These are phyloP conservation scores for Carterocephalus palaemon DNA, from an alignment of 2,888 invertebrate species.

Conservation along the genomic window DNA sequence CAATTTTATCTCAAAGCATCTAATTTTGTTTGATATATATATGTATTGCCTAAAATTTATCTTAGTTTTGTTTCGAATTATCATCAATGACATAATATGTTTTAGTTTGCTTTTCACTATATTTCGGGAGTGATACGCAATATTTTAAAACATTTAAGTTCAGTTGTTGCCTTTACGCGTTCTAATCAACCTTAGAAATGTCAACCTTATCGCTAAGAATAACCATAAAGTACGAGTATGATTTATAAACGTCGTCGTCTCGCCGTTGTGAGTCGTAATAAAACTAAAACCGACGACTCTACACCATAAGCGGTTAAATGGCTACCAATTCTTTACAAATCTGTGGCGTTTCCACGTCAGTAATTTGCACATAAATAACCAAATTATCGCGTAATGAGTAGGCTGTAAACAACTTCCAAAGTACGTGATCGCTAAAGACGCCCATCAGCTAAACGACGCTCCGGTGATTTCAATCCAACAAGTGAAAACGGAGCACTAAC, in stretches of 20 bases:
- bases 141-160: neutral
- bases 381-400: constrained; percentile 9
- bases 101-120: too few relatives aligned
- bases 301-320: constrained; percentile 49
- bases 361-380: constrained; percentile 30
- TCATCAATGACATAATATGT: too few relatives aligned
- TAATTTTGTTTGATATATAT: too few relatives aligned
- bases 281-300: constrained; percentile 46
- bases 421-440: constrained; percentile 12
- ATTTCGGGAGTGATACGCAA: neutral
- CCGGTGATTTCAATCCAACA: constrained; percentile 7
- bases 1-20: too few relatives aligned
- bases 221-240: constrained; percentile 69
- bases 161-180: neutral
- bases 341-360: constrained; percentile 28
- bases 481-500: constrained; percentile 4
- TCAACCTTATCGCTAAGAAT: constrained; percentile 60
- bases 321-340: constrained; percentile 47
- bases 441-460: constrained; percentile 6
- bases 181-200: constrained; percentile 39
- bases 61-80: too few relatives aligned
- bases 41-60: too few relatives aligned
- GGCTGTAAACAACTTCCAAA: constrained; percentile 8
- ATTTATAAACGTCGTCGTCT: constrained; percentile 68
- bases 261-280: constrained; percentile 58